phyloP scores from a whole-genome alignment of 2,888 invertebrate genomes.

The Hemithea aestivaria region DNA sequence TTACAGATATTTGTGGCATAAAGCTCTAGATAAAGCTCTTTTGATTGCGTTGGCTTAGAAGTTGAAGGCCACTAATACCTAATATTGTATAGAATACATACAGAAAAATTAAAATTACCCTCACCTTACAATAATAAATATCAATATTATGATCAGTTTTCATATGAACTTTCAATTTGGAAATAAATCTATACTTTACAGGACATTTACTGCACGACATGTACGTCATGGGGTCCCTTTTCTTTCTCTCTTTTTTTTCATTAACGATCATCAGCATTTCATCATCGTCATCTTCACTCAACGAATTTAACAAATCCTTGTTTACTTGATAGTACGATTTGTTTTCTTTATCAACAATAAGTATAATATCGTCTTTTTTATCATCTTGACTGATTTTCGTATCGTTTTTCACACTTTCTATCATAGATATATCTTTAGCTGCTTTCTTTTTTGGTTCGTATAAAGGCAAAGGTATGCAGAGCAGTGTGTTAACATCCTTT shows the following conservation, averaged over 20 bases:
- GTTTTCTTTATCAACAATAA: constrained; percentile 46
- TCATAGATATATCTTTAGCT: no score
- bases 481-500: constrained; percentile 19
- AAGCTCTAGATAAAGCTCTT: no score
- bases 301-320: constrained; percentile 22
- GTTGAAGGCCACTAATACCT: no score
- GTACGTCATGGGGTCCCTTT: constrained; percentile 53
- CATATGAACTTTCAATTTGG: constrained; percentile 62
- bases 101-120: no score
- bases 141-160: constrained; percentile 51
- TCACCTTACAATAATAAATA: constrained; percentile 60
- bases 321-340: constrained; percentile 32
- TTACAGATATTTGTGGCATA: no score
- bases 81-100: no score
- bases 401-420: background rate
- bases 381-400: constrained; percentile 6
- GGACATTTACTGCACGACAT: constrained; percentile 55
- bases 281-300: constrained; percentile 12
- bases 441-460: constrained; percentile 26
- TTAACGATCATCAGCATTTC: constrained; percentile 17
- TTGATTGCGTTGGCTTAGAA: no score
- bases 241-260: constrained; percentile 38
- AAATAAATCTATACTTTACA: constrained; percentile 56
- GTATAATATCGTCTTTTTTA: constrained; percentile 33
- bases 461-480: constrained; percentile 51